Percentiles rank a stretch among this genome's conserved stretches.
Conservation (phyloP, 1,140 invertebrate species). For the Panagrolaimus sp. region DNA sequence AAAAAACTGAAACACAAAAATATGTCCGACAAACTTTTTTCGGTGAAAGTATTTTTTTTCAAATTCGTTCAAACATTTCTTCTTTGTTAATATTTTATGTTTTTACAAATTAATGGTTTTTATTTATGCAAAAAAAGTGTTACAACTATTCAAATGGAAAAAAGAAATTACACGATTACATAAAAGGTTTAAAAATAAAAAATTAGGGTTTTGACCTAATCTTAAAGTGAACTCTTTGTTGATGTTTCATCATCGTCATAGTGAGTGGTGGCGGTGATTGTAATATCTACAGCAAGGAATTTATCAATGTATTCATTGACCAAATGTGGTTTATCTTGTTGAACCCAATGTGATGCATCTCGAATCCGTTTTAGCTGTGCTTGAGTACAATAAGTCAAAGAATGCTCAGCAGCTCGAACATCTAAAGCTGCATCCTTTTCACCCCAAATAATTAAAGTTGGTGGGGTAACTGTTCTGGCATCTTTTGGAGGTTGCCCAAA, state of each 20-base stretch:
- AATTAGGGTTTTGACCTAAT: neutral
- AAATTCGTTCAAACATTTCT: too few species aligned
- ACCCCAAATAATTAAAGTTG: slow-evolving; percentile 67
- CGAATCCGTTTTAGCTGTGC: slow-evolving; percentile 67
- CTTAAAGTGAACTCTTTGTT: neutral
- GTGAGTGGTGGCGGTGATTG: too few species aligned
- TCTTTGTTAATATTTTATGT: too few species aligned
- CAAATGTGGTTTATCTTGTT: slow-evolving; percentile 68
- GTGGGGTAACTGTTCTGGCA: slow-evolving; percentile 58
- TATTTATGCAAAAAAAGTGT: too few species aligned
- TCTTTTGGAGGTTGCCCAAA: neutral
- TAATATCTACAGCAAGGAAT: slow-evolving; percentile 63
- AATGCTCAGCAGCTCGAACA: slow-evolving; percentile 65
- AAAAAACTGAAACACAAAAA: too few species aligned
- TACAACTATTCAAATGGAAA: too few species aligned
- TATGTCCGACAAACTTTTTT: too few species aligned
- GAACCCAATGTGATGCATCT: slow-evolving; percentile 69
- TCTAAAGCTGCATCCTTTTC: slow-evolving; percentile 66
- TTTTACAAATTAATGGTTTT: too few species aligned
- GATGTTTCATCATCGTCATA: neutral
- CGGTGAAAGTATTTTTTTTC: too few species aligned
- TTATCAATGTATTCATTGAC: slow-evolving; percentile 68
- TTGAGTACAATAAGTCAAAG: slow-evolving; percentile 66
- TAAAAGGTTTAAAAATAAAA: too few species aligned
- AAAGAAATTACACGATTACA: too few species aligned